phyloP scores from a whole-genome alignment of 2,113 vertebrate genomes.

The Gambusia affinis region DNA sequence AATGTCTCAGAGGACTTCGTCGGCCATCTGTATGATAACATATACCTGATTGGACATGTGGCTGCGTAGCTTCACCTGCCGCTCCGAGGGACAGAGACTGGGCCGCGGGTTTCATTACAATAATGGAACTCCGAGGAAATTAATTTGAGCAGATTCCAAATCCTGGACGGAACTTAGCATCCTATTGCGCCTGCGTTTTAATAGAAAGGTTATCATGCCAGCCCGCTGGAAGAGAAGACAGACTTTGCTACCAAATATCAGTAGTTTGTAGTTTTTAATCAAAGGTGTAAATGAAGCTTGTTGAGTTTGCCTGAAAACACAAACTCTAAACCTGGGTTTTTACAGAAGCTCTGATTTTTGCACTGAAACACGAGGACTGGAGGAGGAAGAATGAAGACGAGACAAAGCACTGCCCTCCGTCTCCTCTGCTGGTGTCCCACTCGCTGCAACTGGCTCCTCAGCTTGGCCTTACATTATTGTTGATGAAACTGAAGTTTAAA shows the following conservation, averaged over 20 bases:
- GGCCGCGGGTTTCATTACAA: neutral
- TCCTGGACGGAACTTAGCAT: slow-evolving; percentile 6
- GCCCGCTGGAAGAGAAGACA: slow-evolving; percentile 49
- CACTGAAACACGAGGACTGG: slow-evolving; percentile 47
- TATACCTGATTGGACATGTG: slow-evolving; percentile 98
- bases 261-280: slow-evolving; percentile 18
- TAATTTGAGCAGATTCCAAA: slow-evolving; percentile 16
- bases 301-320: slow-evolving; percentile 1
- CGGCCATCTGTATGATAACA: slow-evolving; percentile 99
- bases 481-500: neutral
- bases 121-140: slow-evolving; percentile 18
- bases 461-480: neutral
- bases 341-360: slow-evolving; percentile 34
- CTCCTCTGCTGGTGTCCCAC: neutral
- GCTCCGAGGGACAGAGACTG: slow-evolving; percentile 37
- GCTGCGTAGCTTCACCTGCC: slow-evolving; percentile 83
- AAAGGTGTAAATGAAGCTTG: slow-evolving; percentile 11
- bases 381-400: slow-evolving; percentile 9
- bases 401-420: neutral
- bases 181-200: neutral
- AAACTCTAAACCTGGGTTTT: slow-evolving; percentile 14
- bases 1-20: slow-evolving; percentile 99
- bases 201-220: slow-evolving; percentile 11
- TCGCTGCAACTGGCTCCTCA: neutral
- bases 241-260: slow-evolving; percentile 35